Conservation (phyloP, 2,797 vertebrate genomes). For the Sebastes kiyomatsui region DNA sequence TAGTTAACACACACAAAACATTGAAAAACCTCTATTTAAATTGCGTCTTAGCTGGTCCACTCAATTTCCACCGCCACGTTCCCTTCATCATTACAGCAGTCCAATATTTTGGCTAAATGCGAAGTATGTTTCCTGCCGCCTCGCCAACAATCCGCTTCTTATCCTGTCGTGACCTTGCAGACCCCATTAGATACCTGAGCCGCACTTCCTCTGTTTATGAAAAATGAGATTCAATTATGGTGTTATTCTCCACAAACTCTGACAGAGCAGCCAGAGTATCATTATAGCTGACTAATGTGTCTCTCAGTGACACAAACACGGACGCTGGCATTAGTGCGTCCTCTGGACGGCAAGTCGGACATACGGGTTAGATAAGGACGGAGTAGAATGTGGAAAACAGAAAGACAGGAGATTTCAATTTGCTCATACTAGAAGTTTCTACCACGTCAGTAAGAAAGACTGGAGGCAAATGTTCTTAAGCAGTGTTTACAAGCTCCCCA, state of each 20-base stretch:
- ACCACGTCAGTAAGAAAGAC: background rate
- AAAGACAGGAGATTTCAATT: background rate
- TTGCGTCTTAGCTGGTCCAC: background rate
- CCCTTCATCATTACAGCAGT: background rate
- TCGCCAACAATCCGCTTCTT: background rate
- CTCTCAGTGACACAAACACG: background rate
- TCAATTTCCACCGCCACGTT: background rate
- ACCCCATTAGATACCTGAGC: background rate
- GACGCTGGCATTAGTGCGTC: background rate
- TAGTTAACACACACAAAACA: background rate
- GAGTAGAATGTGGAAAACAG: background rate
- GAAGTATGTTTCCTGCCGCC: background rate
- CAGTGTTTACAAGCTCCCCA: background rate
- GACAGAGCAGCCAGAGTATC: background rate
- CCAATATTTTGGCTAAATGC: background rate
- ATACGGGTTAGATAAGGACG: background rate
- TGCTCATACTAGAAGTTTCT: background rate
- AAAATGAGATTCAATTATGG: background rate
- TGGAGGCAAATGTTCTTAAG: background rate
- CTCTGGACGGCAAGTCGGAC: background rate
- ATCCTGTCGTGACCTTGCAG: background rate
- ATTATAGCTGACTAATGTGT: background rate
- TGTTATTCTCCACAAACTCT: background rate
- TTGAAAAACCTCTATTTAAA: background rate
- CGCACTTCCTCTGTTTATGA: background rate